Conservation (phyloP, 2,113 vertebrate genomes). For the Hydrolagus affinis region DNA sequence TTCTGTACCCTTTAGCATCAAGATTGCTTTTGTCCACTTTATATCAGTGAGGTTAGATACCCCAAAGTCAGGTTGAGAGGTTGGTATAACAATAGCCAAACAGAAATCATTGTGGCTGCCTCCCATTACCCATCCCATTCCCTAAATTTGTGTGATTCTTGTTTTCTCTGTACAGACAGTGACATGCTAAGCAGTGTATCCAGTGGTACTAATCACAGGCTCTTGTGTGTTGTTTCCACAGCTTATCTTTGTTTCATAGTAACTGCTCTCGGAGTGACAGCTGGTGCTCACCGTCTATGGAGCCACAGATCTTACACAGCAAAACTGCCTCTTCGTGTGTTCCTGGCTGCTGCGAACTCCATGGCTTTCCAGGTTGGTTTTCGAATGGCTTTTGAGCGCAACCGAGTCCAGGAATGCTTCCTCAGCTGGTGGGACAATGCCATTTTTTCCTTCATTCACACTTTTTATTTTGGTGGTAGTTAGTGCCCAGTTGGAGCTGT, state of each 20-base stretch:
- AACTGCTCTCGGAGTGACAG: constrained; percentile 59
- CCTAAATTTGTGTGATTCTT: too few species aligned
- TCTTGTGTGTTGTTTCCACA: constrained; percentile 42
- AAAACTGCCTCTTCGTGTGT: constrained; percentile 65
- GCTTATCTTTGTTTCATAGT: constrained; percentile 62
- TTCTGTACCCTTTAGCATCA: too few species aligned
- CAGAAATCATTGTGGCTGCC: neutral
- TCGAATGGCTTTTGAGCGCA: neutral
- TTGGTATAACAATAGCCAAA: neutral
- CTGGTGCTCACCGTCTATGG: constrained; percentile 64
- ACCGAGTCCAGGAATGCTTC: neutral
- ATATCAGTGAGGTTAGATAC: neutral
- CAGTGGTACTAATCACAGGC: neutral
- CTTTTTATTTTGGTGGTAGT: neutral
- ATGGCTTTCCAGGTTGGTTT: constrained; percentile 70
- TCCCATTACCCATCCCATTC: too few species aligned
- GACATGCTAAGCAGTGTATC: neutral
- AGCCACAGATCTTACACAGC: constrained; percentile 72
- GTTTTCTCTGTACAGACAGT: neutral
- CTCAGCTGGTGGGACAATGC: too few species aligned
- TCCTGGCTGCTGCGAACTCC: constrained; percentile 66
- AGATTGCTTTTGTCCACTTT: neutral
- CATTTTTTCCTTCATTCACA: neutral
- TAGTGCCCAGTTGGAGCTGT: neutral
- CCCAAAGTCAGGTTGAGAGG: neutral